Percentiles rank a stretch among this genome's conserved stretches.
phyloP scores from a whole-genome alignment of 2,797 vertebrate species.

The Sebastiscus tertius region DNA sequence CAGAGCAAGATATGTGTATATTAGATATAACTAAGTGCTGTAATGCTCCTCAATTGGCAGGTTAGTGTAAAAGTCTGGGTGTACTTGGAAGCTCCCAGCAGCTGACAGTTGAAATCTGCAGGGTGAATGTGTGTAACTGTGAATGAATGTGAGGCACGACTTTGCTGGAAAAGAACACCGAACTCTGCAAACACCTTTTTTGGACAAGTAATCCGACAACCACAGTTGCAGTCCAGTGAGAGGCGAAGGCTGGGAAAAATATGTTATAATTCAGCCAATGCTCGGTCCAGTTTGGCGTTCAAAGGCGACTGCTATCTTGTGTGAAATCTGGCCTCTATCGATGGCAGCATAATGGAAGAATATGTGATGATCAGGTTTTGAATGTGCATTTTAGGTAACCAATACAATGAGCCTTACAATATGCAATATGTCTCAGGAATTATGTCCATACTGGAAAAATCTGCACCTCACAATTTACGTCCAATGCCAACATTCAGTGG shows the following conservation, averaged over 20 bases:
- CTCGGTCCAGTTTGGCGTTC: neutral
- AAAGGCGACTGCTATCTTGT: neutral
- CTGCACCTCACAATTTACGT: neutral
- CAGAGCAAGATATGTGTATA: neutral
- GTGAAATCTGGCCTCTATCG: neutral
- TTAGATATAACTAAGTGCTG: neutral
- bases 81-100: neutral
- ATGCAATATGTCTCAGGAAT: neutral
- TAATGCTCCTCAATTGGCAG: neutral
- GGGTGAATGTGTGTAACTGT: conserved; percentile 1
- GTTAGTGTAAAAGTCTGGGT: neutral
- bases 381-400: neutral
- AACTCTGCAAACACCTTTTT: neutral
- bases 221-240: neutral
- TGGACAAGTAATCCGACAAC: neutral
- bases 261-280: neutral
- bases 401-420: neutral
- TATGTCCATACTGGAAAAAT: neutral
- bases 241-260: neutral
- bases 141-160: conserved; percentile 32
- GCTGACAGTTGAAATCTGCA: neutral
- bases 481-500: neutral
- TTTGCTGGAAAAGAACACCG: conserved; percentile 14
- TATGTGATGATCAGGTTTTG: neutral
- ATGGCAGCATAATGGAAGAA: neutral